A percentile compares a stretch with the other conserved stretches of the same genome.
Conservation (phyloP, 2,797 vertebrate genomes). For the Phrynocephalus vlangalii region DNA sequence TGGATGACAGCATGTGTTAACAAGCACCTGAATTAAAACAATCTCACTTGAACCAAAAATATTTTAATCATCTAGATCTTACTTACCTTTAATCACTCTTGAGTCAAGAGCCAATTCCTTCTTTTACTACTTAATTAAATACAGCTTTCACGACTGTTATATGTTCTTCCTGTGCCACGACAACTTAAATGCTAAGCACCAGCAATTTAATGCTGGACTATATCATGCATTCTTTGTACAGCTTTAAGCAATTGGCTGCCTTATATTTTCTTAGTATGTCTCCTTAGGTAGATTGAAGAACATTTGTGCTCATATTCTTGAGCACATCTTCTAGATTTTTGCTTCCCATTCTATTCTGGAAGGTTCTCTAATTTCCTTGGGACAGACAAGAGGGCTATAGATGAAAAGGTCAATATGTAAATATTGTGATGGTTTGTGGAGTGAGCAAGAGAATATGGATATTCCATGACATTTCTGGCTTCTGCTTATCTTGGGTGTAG, state of each 20-base stretch:
- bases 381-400: too few species aligned
- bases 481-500: too few species aligned
- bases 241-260: slow-evolving; percentile 50
- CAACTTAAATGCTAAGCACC: slow-evolving; percentile 60
- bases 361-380: background rate
- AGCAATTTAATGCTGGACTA: slow-evolving; percentile 53
- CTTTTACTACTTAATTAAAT: slow-evolving; percentile 67
- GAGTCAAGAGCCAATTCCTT: slow-evolving; percentile 67
- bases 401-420: too few species aligned
- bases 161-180: slow-evolving; percentile 64
- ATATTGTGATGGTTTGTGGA: too few species aligned
- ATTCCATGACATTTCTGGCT: too few species aligned
- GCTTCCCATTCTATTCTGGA: background rate
- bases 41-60: slow-evolving; percentile 12
- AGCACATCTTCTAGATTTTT: background rate
- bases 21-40: background rate
- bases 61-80: slow-evolving; percentile 60
- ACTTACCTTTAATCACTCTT: slow-evolving; percentile 74
- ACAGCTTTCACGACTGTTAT: slow-evolving; percentile 14
- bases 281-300: background rate
- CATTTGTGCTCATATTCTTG: background rate
- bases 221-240: slow-evolving; percentile 49
- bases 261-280: slow-evolving; percentile 26
- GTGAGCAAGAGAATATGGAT: too few species aligned
- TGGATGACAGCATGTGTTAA: background rate